Base-by-base conservation (phyloP, 2,797 vertebrate genomes). In the Melanotaenia nigrans region DNA sequence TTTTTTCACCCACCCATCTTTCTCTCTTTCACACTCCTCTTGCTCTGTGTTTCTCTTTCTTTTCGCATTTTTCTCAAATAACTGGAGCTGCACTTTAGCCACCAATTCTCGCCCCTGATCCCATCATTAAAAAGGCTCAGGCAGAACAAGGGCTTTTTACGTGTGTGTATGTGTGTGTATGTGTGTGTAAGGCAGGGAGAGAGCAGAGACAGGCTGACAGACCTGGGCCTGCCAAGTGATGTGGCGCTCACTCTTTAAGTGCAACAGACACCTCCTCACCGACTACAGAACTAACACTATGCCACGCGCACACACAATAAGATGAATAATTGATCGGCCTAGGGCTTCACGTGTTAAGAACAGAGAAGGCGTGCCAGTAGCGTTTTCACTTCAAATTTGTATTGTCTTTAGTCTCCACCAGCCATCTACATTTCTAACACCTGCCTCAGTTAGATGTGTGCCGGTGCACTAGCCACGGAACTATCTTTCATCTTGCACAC, bases 361-460 rank as follows among this genome's bases (percentile, higher is more conserved):
- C 87, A 92, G 94, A 93, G 93, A 89, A 93, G 94, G 95, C 87
- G 94, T 93, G 96, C 95, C 95, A 95, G 91, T 93, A 94, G 95
- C 92, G 92, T 96, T 96, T 97, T 99, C 96, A 99, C 96, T 98
- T 97, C 95, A 95, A 95, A 98, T 98, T 97, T 99, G 95, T 97
- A 95, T 92, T 94, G 95, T 95, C 97, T 98, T 98, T 98, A 97
- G 96, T 98, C 97, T 97, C 86, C 84, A 92, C 71, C 86, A 94
- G 96, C 96, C 95, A 98, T 97, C 96, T 98, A 95, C 96, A 97
- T 97, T 98, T 98, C 96, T 96, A 96, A 97, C 96, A 97, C 96
- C 96, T 96, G 96, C 96, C 95, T 96, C 94, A 95, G 94, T 96
- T 90, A 77, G 92, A 95, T 95, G 93, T 94, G 95, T 93, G 95